Evolutionary conservation across 2,797 vertebrate species (phyloP), one percentile per base, ranked within the genome.

Genomic region (Corythornis leucogaster): DNA sequence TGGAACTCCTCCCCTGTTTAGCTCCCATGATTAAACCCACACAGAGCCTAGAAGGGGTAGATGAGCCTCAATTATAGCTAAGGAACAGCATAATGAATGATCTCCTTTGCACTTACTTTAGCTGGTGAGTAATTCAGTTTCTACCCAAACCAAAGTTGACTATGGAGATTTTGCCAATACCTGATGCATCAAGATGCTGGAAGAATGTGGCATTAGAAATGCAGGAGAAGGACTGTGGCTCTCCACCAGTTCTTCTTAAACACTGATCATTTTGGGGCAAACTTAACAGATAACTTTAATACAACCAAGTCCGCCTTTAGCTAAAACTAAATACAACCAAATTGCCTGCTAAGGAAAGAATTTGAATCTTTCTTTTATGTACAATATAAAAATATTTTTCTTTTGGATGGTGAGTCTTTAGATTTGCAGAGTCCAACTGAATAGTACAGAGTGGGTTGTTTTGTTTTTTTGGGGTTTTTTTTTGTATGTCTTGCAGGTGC

Each of bases 61-160:
- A 80, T 87, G 69, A 94, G 45, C 35, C 38, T 91, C 83, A 93
- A 62, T 92, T 93, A 89, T 64, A 90, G 31, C 66, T 80, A 68
- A 93, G 38, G 46, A 95, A 75, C 58, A 87, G 82, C 76, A 92
- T 88, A 93, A 94, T 67, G n/a, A 89, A 73, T 85, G 64, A 46
- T 46, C 76, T 89, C 45, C 25, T 78, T 95, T 68, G 69, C 62
- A 63, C 66, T 74, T 90, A 69, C 61, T 90, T 94, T 78, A 80
- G 73, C 35, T 90, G 71, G n/a, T 95, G 93, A 96, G 63, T 93
- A 96, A 94, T 89, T 69, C 43, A 55, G n/a, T 69, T 90, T 74
- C 76, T 63, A 95, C 45, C 54, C 80, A 61, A 87, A 80, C 9
- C 35, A 48, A 45, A 69, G 53, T 45, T 94, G 66, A 35, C 55